A percentile compares a stretch with the other conserved stretches of the same genome.
Conservation (phyloP, 1,140 invertebrate genomes). For the Macrobrachium nipponense region DNA sequence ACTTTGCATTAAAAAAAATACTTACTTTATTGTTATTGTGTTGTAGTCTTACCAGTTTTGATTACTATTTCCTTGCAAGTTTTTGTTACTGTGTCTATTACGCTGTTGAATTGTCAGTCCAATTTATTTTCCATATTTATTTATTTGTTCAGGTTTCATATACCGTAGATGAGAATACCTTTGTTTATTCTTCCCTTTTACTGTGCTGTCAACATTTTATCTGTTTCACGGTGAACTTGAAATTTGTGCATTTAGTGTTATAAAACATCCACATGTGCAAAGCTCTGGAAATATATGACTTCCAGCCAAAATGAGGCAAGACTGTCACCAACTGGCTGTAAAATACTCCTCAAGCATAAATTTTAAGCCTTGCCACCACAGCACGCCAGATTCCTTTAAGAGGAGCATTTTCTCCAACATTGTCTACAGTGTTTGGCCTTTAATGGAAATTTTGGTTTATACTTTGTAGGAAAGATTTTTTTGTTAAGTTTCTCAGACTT, state of each 20-base stretch:
- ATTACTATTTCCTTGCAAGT: neutral
- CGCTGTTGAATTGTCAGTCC: too few relatives aligned
- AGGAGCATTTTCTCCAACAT: slow-evolving; percentile 56
- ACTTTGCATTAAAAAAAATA: slow-evolving; percentile 45
- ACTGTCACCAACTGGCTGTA: slow-evolving; percentile 62
- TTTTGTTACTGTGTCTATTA: slow-evolving; percentile 40
- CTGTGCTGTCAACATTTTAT: slow-evolving; percentile 31
- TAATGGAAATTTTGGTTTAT: neutral
- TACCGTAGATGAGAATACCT: neutral
- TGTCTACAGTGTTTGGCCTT: neutral
- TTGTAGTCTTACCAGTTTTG: neutral
- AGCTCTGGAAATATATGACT: slow-evolving; percentile 59
- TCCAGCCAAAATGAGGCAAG: slow-evolving; percentile 57
- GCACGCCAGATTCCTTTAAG: slow-evolving; percentile 41
- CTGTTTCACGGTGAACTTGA: slow-evolving; percentile 1
- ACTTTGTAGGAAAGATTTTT: neutral
- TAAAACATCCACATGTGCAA: slow-evolving; percentile 32
- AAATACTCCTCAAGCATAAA: slow-evolving; percentile 50
- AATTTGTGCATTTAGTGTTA: slow-evolving; percentile 31
- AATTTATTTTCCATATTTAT: slow-evolving; percentile 17
- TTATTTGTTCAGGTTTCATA: slow-evolving; percentile 3
- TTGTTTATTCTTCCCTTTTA: too few relatives aligned
- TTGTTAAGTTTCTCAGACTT: neutral
- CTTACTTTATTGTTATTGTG: neutral
- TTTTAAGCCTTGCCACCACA: slow-evolving; percentile 44